phyloP scores from a whole-genome alignment of 2,113 vertebrate species.

The Platysternon megacephalum region DNA sequence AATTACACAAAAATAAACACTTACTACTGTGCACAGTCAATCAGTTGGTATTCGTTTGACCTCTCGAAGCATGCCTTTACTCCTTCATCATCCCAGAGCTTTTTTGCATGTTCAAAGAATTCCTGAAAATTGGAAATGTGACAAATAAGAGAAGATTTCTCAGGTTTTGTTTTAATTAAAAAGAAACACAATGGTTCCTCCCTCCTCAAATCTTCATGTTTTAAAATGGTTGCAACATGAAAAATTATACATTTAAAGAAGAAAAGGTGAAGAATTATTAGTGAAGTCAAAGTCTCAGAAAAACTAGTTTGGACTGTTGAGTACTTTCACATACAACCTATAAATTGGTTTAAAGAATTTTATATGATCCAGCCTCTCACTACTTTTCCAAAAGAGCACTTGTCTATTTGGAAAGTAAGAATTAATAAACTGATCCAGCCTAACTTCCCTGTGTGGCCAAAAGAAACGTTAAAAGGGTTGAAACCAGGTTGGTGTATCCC shows the following conservation, averaged over 20 bases:
- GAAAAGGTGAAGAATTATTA: slow-evolving; percentile 7
- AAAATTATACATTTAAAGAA: background rate
- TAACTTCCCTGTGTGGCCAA: background rate
- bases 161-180: background rate
- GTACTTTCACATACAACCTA: slow-evolving; percentile 40
- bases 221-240: background rate
- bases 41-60: slow-evolving; percentile 98
- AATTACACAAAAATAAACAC: slow-evolving; percentile 65
- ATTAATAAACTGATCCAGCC: background rate
- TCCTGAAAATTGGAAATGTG: slow-evolving; percentile 83
- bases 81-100: slow-evolving; percentile 98
- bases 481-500: background rate
- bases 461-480: background rate
- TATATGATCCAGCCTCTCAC: background rate
- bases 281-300: slow-evolving; percentile 40
- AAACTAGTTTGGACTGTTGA: background rate
- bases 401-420: background rate
- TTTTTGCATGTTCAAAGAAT: slow-evolving; percentile 99
- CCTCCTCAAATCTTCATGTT: background rate
- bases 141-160: slow-evolving; percentile 22
- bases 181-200: background rate
- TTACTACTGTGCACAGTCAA: slow-evolving; percentile 99
- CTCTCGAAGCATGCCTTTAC: slow-evolving; percentile 98
- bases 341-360: background rate
- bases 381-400: background rate